A percentile compares a stretch with the other conserved stretches of the same genome.
These are phyloP conservation scores for Notamacropus eugenii DNA, from an alignment of 2,797 vertebrate genomes.

Conservation along the genomic window DNA sequence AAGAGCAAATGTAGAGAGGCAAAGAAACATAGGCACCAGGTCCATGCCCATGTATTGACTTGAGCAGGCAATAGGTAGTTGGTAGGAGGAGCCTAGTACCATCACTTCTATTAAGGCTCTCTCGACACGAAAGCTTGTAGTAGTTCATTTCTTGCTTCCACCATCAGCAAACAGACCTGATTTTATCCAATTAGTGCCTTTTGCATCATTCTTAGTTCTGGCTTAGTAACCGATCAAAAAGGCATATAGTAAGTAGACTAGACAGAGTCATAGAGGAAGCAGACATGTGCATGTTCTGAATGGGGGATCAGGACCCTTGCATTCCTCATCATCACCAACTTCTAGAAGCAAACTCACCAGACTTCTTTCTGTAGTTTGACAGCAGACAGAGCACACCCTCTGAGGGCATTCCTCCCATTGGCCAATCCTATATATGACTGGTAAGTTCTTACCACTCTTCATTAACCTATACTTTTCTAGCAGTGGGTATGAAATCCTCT, in stretches of 20 bases:
- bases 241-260: not conserved
- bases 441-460: not conserved
- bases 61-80: not conserved
- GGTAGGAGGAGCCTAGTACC: not conserved
- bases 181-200: not conserved
- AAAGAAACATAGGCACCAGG: not conserved
- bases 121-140: not conserved
- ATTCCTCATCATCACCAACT: not conserved
- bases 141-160: no score
- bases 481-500: not conserved
- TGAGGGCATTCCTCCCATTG: not conserved
- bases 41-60: no score
- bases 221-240: not conserved
- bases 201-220: not conserved
- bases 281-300: not conserved
- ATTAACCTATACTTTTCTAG: not conserved
- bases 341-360: not conserved
- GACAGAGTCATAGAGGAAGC: not conserved
- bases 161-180: not conserved
- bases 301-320: not conserved
- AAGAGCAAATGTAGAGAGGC: not conserved
- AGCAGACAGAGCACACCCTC: not conserved
- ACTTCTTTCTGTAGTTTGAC: no score
- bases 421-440: not conserved
- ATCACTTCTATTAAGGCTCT: not conserved